A percentile compares a stretch with the other conserved stretches of the same genome.
These are phyloP conservation scores for Datnioides undecimradiatus DNA, from an alignment of 2,113 vertebrate species.

Conservation along the genomic window DNA sequence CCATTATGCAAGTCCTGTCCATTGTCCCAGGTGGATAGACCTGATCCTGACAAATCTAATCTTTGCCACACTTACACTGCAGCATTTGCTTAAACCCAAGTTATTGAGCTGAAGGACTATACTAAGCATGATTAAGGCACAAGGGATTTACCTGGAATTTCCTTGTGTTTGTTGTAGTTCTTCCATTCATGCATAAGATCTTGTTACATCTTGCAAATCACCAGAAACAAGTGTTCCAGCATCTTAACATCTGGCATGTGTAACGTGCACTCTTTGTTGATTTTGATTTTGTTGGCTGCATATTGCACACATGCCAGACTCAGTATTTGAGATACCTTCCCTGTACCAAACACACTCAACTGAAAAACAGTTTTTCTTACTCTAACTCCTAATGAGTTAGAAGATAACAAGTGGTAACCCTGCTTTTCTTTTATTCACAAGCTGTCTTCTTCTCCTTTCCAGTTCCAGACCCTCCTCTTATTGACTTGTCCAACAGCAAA, in stretches of 20 bases:
- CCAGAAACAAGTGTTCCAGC: neutral
- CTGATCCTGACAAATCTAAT: constrained; percentile 56
- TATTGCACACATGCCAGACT: neutral
- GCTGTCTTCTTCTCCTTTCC: neutral
- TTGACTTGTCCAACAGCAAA: constrained; percentile 88
- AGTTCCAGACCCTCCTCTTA: constrained; percentile 93
- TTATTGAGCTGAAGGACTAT: constrained; percentile 24
- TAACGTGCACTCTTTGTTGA: no score
- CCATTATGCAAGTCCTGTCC: constrained; percentile 66
- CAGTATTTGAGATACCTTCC: neutral
- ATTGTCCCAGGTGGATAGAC: constrained; percentile 42
- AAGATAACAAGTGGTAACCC: neutral
- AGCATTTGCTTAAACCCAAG: constrained; percentile 38
- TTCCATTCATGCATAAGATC: neutral
- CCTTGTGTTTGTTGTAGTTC: neutral
- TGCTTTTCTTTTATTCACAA: neutral
- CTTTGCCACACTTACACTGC: constrained; percentile 29
- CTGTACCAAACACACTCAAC: neutral
- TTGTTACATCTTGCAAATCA: neutral
- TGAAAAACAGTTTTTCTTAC: neutral
- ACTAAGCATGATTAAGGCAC: constrained; percentile 20
- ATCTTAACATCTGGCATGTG: neutral
- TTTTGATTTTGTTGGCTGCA: neutral
- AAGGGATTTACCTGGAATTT: constrained; percentile 26
- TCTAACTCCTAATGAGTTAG: neutral